Base-by-base conservation (phyloP, 2,113 vertebrate genomes). In the Tamias sibiricus region DNA sequence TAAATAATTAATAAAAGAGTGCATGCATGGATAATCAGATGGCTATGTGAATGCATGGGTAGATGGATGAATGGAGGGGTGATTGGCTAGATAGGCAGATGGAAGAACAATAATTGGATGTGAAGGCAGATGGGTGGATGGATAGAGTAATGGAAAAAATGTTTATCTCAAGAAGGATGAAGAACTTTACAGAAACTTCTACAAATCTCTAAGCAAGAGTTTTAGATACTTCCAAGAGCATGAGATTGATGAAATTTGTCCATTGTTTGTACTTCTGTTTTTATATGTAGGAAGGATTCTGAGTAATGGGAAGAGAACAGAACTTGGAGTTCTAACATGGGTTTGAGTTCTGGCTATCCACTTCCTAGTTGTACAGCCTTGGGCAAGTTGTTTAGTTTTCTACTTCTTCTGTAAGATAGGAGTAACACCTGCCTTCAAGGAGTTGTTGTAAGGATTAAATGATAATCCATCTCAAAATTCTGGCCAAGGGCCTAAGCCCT, bases 361-460 rank as follows among this genome's bases (percentile, higher is more conserved):
- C 54, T 88, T 49, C 19, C 42, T 19, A 24, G 6, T 20, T 28
- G 24, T 16, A 13, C 68, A 24, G 12, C 28, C 32, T 79, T 79
- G 22, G 19, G 12, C 32, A 88, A 14, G 17, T 44, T 71, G 40
- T 74, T 79, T 69, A n/a, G 24, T 66, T 84, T 37, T 52, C 44
- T 69, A 30, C 28, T 69, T 52, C 72, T 47, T 5, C 24, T 79
- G 35, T 37, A 88, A 85, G 3, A 62, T 59, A 32, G 8, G 32
- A 57, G 57, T 66, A 69, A 81, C 20, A 76, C 40, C 64, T 90
- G 24, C 22, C 83, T 87, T 57, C 1, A 14, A 80, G 20, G 32
- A 76, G 6, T 28, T 85, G 30, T 83, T 42, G 20, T 96, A 83
- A 94, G 81, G 40, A 76, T 81, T 92, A 95, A 68, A 32, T 85